A percentile compares a stretch with the other conserved stretches of the same genome.
These are phyloP conservation scores for Agriopis marginaria DNA, from an alignment of 2,888 invertebrate species.

Conservation along the genomic window DNA sequence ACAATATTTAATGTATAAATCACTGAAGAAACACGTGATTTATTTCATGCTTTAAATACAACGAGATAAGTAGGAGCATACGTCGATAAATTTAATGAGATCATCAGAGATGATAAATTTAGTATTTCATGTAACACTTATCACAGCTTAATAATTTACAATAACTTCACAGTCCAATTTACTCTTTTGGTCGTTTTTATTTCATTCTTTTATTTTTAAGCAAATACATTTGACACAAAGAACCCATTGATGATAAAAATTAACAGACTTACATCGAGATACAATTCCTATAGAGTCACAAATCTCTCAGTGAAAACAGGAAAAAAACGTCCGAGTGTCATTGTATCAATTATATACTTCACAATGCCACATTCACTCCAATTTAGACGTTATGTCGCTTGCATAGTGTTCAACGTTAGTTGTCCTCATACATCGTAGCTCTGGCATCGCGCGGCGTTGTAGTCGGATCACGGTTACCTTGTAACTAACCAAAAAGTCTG, in stretches of 20 bases:
- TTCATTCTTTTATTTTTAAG: slow-evolving; percentile 29
- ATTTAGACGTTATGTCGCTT: too few species aligned
- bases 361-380: too few species aligned
- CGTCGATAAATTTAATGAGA: slow-evolving; percentile 40
- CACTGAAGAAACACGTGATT: slow-evolving; percentile 38
- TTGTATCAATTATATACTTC: too few species aligned
- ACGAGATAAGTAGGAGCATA: slow-evolving; percentile 39
- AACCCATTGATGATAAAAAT: background rate
- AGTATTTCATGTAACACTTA: slow-evolving; percentile 65
- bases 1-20: slow-evolving; percentile 51
- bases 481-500: too few species aligned
- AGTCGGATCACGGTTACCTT: too few species aligned
- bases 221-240: slow-evolving; percentile 16
- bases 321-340: too few species aligned
- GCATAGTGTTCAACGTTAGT: too few species aligned
- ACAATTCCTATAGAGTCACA: too few species aligned
- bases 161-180: slow-evolving; percentile 67
- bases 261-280: too few species aligned
- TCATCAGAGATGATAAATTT: slow-evolving; percentile 23
- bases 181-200: slow-evolving; percentile 67
- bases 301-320: too few species aligned
- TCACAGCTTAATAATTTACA: slow-evolving; percentile 82
- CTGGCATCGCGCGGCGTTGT: too few species aligned
- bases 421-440: too few species aligned
- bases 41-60: slow-evolving; percentile 33